A percentile compares a stretch with the other conserved stretches of the same genome.
These are phyloP conservation scores for Gephyroberyx darwinii DNA, from an alignment of 2,797 vertebrate genomes.

Conservation along the genomic window DNA sequence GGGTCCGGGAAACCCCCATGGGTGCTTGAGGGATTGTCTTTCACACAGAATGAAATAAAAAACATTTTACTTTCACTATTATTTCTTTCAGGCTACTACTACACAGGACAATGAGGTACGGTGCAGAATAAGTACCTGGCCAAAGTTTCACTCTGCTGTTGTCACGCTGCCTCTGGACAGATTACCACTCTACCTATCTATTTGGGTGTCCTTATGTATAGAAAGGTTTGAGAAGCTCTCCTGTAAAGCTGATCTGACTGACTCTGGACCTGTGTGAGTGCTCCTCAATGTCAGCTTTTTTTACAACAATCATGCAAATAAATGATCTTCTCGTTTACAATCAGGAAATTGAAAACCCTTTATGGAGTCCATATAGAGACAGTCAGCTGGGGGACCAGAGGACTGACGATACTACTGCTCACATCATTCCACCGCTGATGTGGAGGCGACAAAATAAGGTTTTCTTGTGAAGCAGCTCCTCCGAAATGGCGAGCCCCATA, in stretches of 20 bases:
- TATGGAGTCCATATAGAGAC: no score
- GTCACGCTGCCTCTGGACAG: slow-evolving; percentile 4
- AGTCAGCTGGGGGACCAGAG: no score
- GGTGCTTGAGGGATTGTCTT: neutral
- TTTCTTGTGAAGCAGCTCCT: neutral
- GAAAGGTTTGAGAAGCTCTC: slow-evolving; percentile 1
- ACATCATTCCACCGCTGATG: neutral
- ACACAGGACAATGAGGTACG: slow-evolving; percentile 13
- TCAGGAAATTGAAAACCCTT: no score
- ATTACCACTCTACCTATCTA: neutral
- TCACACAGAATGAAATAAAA: neutral
- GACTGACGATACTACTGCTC: neutral
- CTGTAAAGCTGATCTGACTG: neutral
- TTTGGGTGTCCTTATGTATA: neutral
- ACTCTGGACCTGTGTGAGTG: neutral
- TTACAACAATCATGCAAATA: no score
- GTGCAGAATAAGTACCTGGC: slow-evolving; percentile 9
- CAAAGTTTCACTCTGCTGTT: neutral
- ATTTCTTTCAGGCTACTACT: neutral
- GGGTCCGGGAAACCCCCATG: slow-evolving; percentile 25
- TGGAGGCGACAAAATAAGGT: neutral
- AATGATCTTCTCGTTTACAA: no score
- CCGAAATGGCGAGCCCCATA: neutral
- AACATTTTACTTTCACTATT: neutral
- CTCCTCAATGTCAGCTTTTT: neutral